phyloP scores from a whole-genome alignment of 1,140 invertebrate genomes.

The Venturia canescens region DNA sequence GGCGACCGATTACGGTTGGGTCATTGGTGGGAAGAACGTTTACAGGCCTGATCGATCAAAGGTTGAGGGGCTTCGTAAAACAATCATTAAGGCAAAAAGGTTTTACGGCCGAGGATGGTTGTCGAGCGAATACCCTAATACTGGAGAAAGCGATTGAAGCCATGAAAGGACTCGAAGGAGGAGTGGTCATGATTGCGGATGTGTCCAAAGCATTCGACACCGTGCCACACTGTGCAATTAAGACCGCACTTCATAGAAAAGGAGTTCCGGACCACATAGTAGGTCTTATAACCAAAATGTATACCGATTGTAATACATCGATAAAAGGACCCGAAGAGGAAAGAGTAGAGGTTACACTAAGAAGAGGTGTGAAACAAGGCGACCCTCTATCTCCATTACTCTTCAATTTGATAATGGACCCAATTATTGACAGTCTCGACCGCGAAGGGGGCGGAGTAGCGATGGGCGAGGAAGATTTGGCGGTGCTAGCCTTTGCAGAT shows the following conservation, averaged over 20 bases:
- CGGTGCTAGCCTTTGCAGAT: slow-evolving; percentile 51
- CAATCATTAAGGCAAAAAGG: slow-evolving; percentile 59
- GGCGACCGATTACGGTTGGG: slow-evolving; percentile 57
- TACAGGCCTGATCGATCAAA: slow-evolving; percentile 38
- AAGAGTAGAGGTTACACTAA: not conserved
- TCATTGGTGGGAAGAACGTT: slow-evolving; percentile 49
- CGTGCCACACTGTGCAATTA: slow-evolving; percentile 54
- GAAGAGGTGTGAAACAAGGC: slow-evolving; percentile 62
- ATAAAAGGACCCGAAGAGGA: slow-evolving; percentile 30
- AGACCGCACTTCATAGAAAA: no score
- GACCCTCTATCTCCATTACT: slow-evolving; percentile 61
- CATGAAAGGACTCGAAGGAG: not conserved
- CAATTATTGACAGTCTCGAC: slow-evolving; percentile 53
- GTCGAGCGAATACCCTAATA: slow-evolving; percentile 42
- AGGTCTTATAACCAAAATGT: slow-evolving; percentile 26
- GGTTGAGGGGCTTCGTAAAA: not conserved
- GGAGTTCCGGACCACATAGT: slow-evolving; percentile 48
- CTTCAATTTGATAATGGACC: slow-evolving; percentile 64
- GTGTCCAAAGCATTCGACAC: slow-evolving; percentile 69
- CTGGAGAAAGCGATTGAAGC: slow-evolving; percentile 31
- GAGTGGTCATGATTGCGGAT: not conserved
- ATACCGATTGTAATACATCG: slow-evolving; percentile 38
- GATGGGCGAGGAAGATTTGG: slow-evolving; percentile 54
- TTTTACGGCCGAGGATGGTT: slow-evolving; percentile 53
- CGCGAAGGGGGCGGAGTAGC: slow-evolving; percentile 44